phyloP scores from a whole-genome alignment of 2,888 invertebrate species.

The Drosophila barbarae region DNA sequence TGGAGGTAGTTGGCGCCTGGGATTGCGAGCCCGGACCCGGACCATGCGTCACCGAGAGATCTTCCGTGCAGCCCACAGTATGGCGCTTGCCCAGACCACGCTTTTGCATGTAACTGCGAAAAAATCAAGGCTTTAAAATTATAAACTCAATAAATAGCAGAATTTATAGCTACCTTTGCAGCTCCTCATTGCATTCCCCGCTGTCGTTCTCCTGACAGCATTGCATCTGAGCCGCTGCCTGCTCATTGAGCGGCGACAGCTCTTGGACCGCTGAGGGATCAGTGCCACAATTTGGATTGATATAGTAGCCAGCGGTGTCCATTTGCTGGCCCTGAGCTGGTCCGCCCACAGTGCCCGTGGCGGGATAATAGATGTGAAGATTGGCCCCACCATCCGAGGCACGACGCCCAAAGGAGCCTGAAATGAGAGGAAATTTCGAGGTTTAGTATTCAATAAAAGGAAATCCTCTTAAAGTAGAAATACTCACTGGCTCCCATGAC shows the following conservation, averaged over 20 bases:
- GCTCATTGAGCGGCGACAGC: conserved; percentile 59
- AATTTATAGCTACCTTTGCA: conserved; percentile 71
- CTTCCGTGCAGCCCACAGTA: conserved; percentile 88
- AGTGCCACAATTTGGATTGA: conserved; percentile 61
- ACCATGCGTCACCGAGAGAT: conserved; percentile 78
- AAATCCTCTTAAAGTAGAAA: rapidly evolving
- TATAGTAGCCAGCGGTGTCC: conserved; percentile 65
- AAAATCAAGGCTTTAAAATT: background rate
- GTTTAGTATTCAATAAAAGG: background rate
- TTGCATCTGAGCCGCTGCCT: conserved; percentile 53
- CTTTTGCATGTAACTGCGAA: conserved; percentile 86
- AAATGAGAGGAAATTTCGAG: background rate
- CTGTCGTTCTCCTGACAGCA: conserved; percentile 55
- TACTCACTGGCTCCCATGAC: conserved; percentile 89
- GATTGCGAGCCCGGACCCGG: conserved; percentile 42
- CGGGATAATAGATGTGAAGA: conserved; percentile 86
- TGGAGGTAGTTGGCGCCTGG: conserved; percentile 55
- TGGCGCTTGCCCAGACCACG: conserved; percentile 87
- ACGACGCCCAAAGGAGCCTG: conserved; percentile 90
- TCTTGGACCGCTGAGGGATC: conserved; percentile 50
- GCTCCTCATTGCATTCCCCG: conserved; percentile 79
- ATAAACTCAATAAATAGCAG: background rate
- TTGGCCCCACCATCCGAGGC: conserved; percentile 98
- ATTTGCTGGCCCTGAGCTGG: conserved; percentile 55
- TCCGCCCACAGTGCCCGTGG: conserved; percentile 74